Percentiles rank a stretch among this genome's conserved stretches.
These are phyloP conservation scores for Chinchilla lanigera DNA, from an alignment of 2,113 vertebrate genomes.

Conservation along the genomic window DNA sequence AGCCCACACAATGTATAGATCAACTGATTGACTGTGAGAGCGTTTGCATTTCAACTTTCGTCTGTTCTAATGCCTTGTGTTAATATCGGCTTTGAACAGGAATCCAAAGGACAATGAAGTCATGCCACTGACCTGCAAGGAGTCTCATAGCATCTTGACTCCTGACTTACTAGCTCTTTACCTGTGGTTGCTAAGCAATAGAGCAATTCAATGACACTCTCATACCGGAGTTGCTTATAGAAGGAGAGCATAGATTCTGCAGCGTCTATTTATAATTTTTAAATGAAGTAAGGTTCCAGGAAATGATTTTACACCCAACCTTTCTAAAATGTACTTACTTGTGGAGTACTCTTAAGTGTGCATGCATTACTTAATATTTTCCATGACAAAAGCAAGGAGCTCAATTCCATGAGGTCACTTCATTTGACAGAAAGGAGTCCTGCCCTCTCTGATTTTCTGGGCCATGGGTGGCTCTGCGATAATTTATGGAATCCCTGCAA, in stretches of 20 bases:
- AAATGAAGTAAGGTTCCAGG: not conserved
- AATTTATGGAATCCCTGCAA: not conserved
- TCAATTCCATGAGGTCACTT: not conserved
- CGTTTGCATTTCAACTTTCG: conserved; percentile 78
- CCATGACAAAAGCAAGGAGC: not conserved
- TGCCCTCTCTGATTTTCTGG: not conserved
- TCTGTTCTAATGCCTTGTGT: conserved; percentile 63
- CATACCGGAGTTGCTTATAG: not conserved
- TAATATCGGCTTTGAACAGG: conserved; percentile 73
- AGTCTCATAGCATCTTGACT: conserved; percentile 71
- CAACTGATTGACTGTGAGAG: conserved; percentile 68
- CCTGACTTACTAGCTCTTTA: conserved; percentile 74
- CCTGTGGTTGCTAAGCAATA: conserved; percentile 78
- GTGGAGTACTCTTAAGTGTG: not conserved
- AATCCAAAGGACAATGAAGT: conserved; percentile 39
- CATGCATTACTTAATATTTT: not conserved
- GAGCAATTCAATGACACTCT: conserved; percentile 54
- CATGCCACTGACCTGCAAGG: conserved; percentile 64
- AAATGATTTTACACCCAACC: not conserved
- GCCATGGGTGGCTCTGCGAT: not conserved
- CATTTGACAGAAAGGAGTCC: not conserved
- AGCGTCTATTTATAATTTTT: conserved; percentile 46
- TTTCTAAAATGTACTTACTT: not conserved
- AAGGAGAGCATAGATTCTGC: not conserved
- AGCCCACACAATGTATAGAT: conserved; percentile 53